Conservation (phyloP, 2,797 vertebrate species). For the Vireo griseus region DNA sequence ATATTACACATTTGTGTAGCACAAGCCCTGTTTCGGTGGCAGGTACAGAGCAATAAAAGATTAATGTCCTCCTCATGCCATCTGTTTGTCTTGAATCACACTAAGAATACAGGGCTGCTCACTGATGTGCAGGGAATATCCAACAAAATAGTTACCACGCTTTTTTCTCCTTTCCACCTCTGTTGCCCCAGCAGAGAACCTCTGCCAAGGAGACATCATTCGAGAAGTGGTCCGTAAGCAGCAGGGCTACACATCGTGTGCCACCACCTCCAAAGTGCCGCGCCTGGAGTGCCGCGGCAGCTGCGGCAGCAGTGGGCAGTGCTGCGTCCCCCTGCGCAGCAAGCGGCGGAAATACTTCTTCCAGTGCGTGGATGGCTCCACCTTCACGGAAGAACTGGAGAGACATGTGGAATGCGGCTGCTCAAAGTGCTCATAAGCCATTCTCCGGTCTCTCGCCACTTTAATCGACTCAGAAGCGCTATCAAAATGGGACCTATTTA, state of each 20-base stretch:
- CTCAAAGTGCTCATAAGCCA: conserved; percentile 82
- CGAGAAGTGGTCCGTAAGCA: conserved; percentile 89
- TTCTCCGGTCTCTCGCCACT: conserved; percentile 17
- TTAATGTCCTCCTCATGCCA: not conserved
- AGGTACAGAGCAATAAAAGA: conserved; percentile 6
- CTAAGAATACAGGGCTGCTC: not conserved
- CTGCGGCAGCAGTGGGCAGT: conserved; percentile 80
- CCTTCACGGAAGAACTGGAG: conserved; percentile 93
- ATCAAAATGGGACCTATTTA: conserved; percentile 53
- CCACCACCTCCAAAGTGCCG: conserved; percentile 83
- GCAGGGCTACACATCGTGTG: conserved; percentile 83
- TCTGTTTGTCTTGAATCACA: not conserved
- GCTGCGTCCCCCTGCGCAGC: conserved; percentile 88
- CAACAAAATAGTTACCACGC: rapidly evolving
- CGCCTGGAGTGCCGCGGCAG: conserved; percentile 85
- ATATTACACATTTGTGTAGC: conserved; percentile 19
- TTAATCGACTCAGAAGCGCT: conserved; percentile 46
- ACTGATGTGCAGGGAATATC: not conserved
- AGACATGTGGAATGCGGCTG: conserved; percentile 92
- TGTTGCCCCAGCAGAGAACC: conserved; percentile 74
- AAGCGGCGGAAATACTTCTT: conserved; percentile 90
- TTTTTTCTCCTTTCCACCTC: not conserved
- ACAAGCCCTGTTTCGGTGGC: not conserved
- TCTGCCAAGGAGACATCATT: conserved; percentile 86
- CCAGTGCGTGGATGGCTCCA: conserved; percentile 89